Evolutionary conservation across 1,140 invertebrate genomes (phyloP), one percentile per base, ranked within the genome.

Genomic region (Harlomillsia oculata): DNA sequence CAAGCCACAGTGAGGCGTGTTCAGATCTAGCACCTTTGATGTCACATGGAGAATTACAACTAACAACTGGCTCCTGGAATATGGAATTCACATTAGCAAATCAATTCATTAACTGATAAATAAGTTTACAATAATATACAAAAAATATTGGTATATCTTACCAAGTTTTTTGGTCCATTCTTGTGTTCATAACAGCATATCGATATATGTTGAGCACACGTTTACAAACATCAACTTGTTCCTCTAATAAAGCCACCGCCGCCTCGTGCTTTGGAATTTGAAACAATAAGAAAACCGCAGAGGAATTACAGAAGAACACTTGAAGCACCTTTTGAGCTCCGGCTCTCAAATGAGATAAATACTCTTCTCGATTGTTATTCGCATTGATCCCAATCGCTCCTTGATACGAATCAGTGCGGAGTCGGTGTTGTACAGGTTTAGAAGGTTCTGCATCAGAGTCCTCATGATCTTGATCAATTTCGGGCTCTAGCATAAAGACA

Each of bases 171-270:
- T 83, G 83, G 68, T 96, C 89, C 82, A 97, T 87, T 59, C 84
- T 79, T 1, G 89, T 85, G 71, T 97, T 92, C 90, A 96, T 96
- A 23, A 97, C 92, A 80, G 97, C 91, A 67, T 90, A 94, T 57
- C 93, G 77, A 76, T 97, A 97, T 62, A 97, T 93, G 72, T 96
- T 97, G 23, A 97, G 75, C 45, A 97, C 90, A 65, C 90, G 78
- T 74, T 97, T 97, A 73, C 93, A 97, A 58, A 92, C 84, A 72
- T 97, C 93, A 0, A 93, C 95, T 75, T 97, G 88, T 71, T 94
- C 89, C 67, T 93, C 88, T 5, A 92, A 72, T 6, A 78, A 62
- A 21, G 69, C 61, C 3, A 62, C 30, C 2, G 66, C 56, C 14
- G 55, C 51, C 18, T 62, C 59, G 41, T 64, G 59, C n/a, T 59